Evolutionary conservation across 2,797 vertebrate genomes (phyloP), one percentile per base, ranked within the genome.

Genomic region (Kryptolebias ocellatus): DNA sequence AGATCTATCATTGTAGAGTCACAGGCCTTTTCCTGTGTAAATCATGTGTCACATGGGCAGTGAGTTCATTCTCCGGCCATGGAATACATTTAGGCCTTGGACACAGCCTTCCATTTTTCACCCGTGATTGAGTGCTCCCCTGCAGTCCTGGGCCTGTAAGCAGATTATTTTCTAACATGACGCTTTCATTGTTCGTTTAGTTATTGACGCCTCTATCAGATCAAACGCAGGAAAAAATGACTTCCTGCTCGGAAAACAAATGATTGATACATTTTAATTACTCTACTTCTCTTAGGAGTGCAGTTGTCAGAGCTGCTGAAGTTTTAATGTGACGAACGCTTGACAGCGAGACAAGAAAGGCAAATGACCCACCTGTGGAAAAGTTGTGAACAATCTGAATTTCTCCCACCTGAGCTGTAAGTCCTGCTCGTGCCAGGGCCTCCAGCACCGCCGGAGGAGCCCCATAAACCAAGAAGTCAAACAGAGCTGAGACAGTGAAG

Each of bases 11-110:
- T 90, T 79, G 91, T 91, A 89, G 89, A 89, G 92, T 93, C 90
- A 86, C 84, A 72, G 89, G 90, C 90, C 92, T 92, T 91, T 91
- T 92, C 91, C 92, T 89, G 90, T 92, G 93, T 94, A 94, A 95
- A 94, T 94, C 93, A 95, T 89, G 82, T 86, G 89, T 95, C 93
- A 94, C 92, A 92, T 92, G 92, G 87, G 82, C 91, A 60, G 92
- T 78, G 83, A 90, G 94, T 95, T 95, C 94, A 95, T 92, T 93
- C 93, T 89, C 87, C 90, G 94, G 94, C 93, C 93, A 94, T 83
- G 45, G 91, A 94, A 93, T 92, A 93, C 90, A 89, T 93, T 93
- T 85, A 88, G 81, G 86, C 87, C 91, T 91, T 78, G 89, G 90
- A 93, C 88, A 71, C 69, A 47, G 82, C 59, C 83, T 56, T 81